Evolutionary conservation across 2,888 invertebrate species (phyloP), one percentile per base, ranked within the genome.

Genomic region (Pachliopta kotzebuea): DNA sequence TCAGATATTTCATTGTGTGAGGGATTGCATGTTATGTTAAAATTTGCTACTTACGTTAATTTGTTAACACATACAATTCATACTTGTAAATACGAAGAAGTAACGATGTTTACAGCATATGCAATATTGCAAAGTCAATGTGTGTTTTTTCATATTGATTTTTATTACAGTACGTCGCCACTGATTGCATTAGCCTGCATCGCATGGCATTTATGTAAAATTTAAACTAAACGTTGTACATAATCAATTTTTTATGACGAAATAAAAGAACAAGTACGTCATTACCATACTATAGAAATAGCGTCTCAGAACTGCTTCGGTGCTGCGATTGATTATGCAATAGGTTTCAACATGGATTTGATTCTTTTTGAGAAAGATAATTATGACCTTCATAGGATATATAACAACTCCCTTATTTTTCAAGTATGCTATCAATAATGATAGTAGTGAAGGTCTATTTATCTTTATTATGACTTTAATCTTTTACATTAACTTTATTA

Each of bases 151-250:
- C 45, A n/a, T 45, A n/a, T 45, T 37, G 37, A 45, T 18, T 45
- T 45, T 45, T 45, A n/a, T 45, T 45, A 45, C n/a, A n/a, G 45
- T 45, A n/a, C 45, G n/a, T 45, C 45, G 18, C n/a, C n/a, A n/a
- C 45, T 45, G n/a, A n/a, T 45, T 45, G 45, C 45, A 45, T 45
- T 45, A 45, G 18, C 6, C 7, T 45, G 45, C 37, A n/a, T 18
- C n/a, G n/a, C n/a, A 4, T 45, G 18, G 18, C 18, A n/a, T n/a
- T 45, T 45, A 37, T 37, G 14, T 6, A 45, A 18, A 18, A 45
- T 45, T 26, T 11, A 45, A 45, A 45, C 18, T 45, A 45, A 42
- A 42, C 42, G 17, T 14, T 31, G 31, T 42, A 42, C 42, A 42
- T 42, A 14, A 18, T 42, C 17, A 17, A 42, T 18, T 18, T 42